Evolutionary conservation across 2,888 invertebrate genomes (phyloP).

Genomic region (Argyra leucocephala): DNA sequence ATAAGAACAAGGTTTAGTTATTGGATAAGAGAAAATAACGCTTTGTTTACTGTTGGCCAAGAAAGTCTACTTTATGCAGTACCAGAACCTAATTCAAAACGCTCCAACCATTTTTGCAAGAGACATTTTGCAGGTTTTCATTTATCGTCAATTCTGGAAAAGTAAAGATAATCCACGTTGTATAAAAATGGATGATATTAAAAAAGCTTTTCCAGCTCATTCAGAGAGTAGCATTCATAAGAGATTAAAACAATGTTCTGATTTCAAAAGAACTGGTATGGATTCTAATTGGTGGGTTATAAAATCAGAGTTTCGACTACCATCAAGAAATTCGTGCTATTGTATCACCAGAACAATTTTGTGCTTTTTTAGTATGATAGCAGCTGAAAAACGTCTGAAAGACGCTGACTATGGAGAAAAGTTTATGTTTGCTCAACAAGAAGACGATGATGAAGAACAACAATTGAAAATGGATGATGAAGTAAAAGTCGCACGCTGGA

Average conservation of each 20-base stretch:
- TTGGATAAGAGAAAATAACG: slow-evolving; percentile 81
- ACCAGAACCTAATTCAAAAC: slow-evolving; percentile 96
- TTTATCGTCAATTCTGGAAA: slow-evolving; percentile 95
- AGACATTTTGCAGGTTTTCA: slow-evolving; percentile 85
- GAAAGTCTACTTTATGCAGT: slow-evolving; percentile 96
- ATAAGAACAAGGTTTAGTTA: slow-evolving; percentile 84
- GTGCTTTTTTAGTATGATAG: slow-evolving; percentile 97
- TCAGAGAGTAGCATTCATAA: slow-evolving; percentile 97
- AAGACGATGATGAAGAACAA: slow-evolving; percentile 92
- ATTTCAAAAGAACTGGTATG: slow-evolving; percentile 90
- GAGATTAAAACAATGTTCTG: slow-evolving; percentile 90
- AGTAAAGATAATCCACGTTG: slow-evolving; percentile 82
- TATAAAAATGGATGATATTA: slow-evolving; percentile 98
- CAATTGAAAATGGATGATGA: slow-evolving; percentile 97
- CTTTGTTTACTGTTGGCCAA: slow-evolving; percentile 88
- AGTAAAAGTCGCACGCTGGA: slow-evolving; percentile 97
- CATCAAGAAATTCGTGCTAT: slow-evolving; percentile 96
- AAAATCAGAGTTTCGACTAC: slow-evolving; percentile 86
- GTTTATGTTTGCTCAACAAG: slow-evolving; percentile 90
- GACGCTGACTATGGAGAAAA: slow-evolving; percentile 95
- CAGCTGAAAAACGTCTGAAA: slow-evolving; percentile 91
- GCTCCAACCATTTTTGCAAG: slow-evolving; percentile 93
- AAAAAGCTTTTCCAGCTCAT: slow-evolving; percentile 92
- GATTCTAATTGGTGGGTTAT: slow-evolving; percentile 79
- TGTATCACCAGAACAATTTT: slow-evolving; percentile 98